Conservation (phyloP, 2,797 vertebrate species). For the Manis crassicaudata region DNA sequence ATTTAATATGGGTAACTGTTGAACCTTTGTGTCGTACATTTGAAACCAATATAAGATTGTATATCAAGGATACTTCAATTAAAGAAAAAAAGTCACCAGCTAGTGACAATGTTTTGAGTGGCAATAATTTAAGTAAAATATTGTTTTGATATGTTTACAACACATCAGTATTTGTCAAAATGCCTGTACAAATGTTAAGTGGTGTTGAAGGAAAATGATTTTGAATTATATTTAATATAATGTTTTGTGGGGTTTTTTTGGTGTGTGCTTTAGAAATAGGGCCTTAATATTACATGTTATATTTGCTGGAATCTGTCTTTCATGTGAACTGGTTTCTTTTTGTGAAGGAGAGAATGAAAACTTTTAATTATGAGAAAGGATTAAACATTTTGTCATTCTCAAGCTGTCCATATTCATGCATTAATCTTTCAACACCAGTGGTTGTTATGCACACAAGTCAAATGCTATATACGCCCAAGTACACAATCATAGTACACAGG, state of each 20-base stretch:
- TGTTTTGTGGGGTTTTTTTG: background rate
- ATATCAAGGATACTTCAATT: no score
- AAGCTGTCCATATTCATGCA: background rate
- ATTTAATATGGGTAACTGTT: no score
- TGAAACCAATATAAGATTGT: no score
- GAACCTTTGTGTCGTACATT: no score
- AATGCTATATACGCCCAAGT: background rate
- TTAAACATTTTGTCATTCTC: background rate
- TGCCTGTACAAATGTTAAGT: conserved; percentile 15
- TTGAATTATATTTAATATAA: background rate
- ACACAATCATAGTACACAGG: background rate
- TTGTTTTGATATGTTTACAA: background rate
- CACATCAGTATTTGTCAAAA: conserved; percentile 37
- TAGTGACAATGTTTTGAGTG: conserved; percentile 29
- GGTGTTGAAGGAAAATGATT: background rate
- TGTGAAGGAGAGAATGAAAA: background rate
- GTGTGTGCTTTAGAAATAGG: background rate
- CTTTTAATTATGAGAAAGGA: background rate
- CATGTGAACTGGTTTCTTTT: background rate
- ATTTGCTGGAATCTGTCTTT: background rate
- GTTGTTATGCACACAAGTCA: background rate
- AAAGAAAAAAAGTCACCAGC: background rate
- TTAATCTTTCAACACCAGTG: background rate
- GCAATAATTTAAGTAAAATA: background rate
- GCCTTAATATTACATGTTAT: background rate